Base-by-base conservation (phyloP, 1,140 invertebrate species). In the Neotoxoptera formosana region DNA sequence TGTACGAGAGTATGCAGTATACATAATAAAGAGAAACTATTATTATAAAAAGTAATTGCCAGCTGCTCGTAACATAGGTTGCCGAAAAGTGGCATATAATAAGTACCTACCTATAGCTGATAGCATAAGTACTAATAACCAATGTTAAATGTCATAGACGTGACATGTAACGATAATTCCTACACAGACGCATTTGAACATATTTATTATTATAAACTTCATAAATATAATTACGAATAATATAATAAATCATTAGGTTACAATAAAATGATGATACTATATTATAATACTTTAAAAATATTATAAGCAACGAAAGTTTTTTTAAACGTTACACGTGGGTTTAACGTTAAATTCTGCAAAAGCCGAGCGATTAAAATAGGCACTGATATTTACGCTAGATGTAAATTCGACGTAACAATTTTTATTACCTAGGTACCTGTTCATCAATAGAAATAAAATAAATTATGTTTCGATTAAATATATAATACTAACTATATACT, bases 11-110 rank as follows among this genome's bases (percentile, higher is more conserved):
- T n/a, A 60, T 48, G 41, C 3, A 60, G 2, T 45, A 87, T 87
- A 87, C 17, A 87, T 17, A 36, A 56, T 45, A 67, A 90, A 67
- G 14, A 67, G 25, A 90, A 90, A 90, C 53, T 90, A 45, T 45
- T 47, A 90, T 56, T 41, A 17, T 67, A 90, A 60, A 90, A 90
- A 7, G 67, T n/a, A 90, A 90, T 60, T 45, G 25, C 25, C 20
- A 90, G n/a, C 88, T 56, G 23, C 53, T 90, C 23, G 6, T 45
- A 90, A 56, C 36, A 56, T 25, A 0, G 36, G 36, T 90, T 60
- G 11, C 53, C 53, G 20, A 90, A 90, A 90, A 60, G 4, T 11
- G 36, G 23, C 34, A 9, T n/a, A 48, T 48, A 34, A 34, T 47
- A 84, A 84, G 1, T 47, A 30, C 41, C 7, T 81, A 81, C n/a